Conservation (phyloP, 2,888 invertebrate species). For the Xylota sylvarum region DNA sequence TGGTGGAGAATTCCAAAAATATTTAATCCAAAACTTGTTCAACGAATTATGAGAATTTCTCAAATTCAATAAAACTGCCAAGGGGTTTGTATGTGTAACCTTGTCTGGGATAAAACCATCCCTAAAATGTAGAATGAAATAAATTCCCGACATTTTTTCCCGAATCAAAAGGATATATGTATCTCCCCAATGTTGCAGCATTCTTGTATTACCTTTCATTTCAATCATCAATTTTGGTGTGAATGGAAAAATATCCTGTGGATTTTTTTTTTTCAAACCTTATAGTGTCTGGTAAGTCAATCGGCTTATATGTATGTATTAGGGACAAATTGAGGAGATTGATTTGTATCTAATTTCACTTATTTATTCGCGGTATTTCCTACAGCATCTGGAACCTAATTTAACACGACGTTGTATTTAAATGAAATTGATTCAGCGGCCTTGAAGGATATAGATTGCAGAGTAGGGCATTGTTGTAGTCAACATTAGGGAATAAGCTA, state of each 20-base stretch:
- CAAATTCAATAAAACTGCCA: neutral
- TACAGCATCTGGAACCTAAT: too few species aligned
- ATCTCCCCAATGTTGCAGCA: neutral
- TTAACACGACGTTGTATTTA: too few species aligned
- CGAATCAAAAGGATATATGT: neutral
- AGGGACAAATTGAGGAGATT: too few species aligned
- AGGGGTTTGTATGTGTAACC: neutral
- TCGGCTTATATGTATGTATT: too few species aligned
- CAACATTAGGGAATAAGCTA: too few species aligned
- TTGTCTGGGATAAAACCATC: neutral
- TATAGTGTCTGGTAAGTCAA: neutral
- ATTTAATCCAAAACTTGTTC: slow-evolving; percentile 1
- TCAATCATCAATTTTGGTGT: neutral
- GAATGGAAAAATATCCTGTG: neutral
- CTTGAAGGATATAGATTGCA: too few species aligned
- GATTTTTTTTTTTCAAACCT: neutral
- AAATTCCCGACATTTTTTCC: neutral
- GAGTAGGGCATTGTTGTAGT: too few species aligned
- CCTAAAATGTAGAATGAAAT: neutral
- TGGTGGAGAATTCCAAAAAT: slow-evolving; percentile 3
- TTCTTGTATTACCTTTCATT: neutral
- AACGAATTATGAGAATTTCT: neutral
- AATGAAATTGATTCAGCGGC: too few species aligned
- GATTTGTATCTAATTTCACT: too few species aligned
- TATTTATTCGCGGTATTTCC: too few species aligned